These are phyloP conservation scores for Polydrusus pterygomalis DNA, from an alignment of 2,888 invertebrate species.

Conservation along the genomic window DNA sequence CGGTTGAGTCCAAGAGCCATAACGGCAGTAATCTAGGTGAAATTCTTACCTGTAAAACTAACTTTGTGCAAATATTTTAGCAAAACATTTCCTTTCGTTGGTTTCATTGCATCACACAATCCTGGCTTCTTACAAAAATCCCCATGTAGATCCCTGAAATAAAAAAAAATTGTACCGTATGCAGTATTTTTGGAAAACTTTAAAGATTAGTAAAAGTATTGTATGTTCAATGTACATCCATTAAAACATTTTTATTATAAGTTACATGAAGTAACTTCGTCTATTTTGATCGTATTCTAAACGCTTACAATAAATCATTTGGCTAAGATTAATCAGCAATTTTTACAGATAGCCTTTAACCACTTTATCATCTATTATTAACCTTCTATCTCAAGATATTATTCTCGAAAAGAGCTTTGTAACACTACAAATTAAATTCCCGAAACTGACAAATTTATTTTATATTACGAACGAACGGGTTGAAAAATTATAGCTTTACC, in stretches of 20 bases:
- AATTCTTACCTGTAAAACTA: constrained; percentile 85
- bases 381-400: neutral
- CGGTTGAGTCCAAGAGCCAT: too few relatives aligned
- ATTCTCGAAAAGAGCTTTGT: constrained; percentile 1
- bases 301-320: too few relatives aligned
- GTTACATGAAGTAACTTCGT: too few relatives aligned
- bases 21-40: too few relatives aligned
- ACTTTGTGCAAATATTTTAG: constrained; percentile 90
- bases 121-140: constrained; percentile 85
- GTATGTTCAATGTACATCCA: too few relatives aligned
- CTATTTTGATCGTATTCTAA: too few relatives aligned
- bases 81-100: constrained; percentile 90
- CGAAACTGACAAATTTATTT: constrained; percentile 27
- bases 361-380: neutral
- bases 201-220: too few relatives aligned
- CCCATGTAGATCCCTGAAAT: constrained; percentile 87
- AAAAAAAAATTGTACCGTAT: neutral
- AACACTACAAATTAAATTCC: constrained; percentile 2
- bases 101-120: constrained; percentile 91
- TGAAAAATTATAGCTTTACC: constrained; percentile 36
- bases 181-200: too few relatives aligned
- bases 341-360: neutral
- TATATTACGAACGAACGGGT: constrained; percentile 18
- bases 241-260: too few relatives aligned
- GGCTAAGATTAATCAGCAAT: neutral